These are phyloP conservation scores for Coregonus sp. DNA, from an alignment of 2,797 vertebrate species.

Conservation along the genomic window DNA sequence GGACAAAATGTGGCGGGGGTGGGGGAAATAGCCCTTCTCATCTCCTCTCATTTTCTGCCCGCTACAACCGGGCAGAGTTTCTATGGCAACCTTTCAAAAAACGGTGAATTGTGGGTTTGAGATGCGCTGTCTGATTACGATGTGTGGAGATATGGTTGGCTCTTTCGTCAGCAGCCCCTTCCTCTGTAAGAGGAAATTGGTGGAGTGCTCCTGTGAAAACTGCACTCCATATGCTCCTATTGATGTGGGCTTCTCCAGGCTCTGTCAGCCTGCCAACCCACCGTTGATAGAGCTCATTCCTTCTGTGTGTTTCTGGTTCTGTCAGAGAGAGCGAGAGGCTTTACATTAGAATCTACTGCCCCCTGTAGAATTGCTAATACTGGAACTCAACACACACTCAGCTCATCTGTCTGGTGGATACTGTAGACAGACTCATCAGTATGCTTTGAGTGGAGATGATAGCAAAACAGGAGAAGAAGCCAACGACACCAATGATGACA, in stretches of 20 bases:
- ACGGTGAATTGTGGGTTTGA: constrained; percentile 76
- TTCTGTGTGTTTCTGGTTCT: constrained; percentile 3
- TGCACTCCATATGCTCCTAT: constrained; percentile 58
- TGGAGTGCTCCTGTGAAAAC: constrained; percentile 69
- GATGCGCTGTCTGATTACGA: constrained; percentile 77
- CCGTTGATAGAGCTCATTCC: neutral
- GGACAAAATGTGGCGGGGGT: neutral
- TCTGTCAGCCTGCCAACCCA: constrained; percentile 8
- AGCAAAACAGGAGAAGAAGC: neutral
- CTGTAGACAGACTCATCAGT: neutral
- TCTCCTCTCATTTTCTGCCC: constrained; percentile 77
- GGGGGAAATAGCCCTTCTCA: constrained; percentile 72
- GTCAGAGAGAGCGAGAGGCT: constrained; percentile 18
- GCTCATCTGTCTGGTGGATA: constrained; percentile 32
- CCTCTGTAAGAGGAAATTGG: constrained; percentile 72
- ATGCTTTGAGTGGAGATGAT: neutral
- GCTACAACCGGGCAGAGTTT: constrained; percentile 79
- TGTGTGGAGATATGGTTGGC: constrained; percentile 68
- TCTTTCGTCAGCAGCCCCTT: constrained; percentile 67
- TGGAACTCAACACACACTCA: constrained; percentile 46
- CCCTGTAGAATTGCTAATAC: constrained; percentile 53
- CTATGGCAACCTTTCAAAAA: constrained; percentile 83
- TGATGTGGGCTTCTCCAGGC: constrained; percentile 25
- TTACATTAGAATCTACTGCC: constrained; percentile 61
- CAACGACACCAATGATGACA: neutral